A percentile compares a stretch with the other conserved stretches of the same genome.
These are phyloP conservation scores for Monochamus alternatus DNA, from an alignment of 2,888 invertebrate species.

Conservation along the genomic window DNA sequence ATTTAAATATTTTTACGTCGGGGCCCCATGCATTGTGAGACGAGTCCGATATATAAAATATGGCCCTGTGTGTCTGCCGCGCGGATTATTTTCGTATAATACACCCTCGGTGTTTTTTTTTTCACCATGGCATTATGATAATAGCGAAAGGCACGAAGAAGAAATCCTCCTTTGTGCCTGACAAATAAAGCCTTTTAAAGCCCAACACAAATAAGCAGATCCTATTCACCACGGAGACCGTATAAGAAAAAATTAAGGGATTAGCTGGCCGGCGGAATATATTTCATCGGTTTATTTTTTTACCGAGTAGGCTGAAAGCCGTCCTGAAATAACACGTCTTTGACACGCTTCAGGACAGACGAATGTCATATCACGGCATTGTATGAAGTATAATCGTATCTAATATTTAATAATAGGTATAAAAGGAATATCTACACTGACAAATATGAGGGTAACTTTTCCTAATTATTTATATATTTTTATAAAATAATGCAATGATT, in stretches of 20 bases:
- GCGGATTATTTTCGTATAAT: slow-evolving; percentile 49
- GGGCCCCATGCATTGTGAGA: slow-evolving; percentile 15
- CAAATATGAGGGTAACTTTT: no score
- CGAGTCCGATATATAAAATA: slow-evolving; percentile 53
- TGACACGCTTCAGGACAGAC: neutral
- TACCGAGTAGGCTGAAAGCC: neutral
- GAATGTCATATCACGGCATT: no score
- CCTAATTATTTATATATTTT: no score
- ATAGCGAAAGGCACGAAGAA: slow-evolving; percentile 27
- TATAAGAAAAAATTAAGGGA: slow-evolving; percentile 29
- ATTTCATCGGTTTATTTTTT: slow-evolving; percentile 23
- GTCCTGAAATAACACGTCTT: neutral
- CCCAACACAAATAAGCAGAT: slow-evolving; percentile 20
- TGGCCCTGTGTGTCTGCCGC: slow-evolving; percentile 47
- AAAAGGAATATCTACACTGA: no score
- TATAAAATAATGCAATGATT: no score
- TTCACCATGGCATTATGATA: slow-evolving; percentile 43
- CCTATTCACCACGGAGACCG: slow-evolving; percentile 30
- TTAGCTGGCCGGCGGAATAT: slow-evolving; percentile 17
- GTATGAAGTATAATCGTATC: no score
- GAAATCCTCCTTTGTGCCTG: slow-evolving; percentile 29
- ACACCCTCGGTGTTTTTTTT: slow-evolving; percentile 48
- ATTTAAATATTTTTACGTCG: slow-evolving; percentile 40
- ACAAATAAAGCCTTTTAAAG: slow-evolving; percentile 35
- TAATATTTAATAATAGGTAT: no score